A percentile compares a stretch with the other conserved stretches of the same genome.
Conservation (phyloP, 2,797 vertebrate species). For the Molossus molossus region DNA sequence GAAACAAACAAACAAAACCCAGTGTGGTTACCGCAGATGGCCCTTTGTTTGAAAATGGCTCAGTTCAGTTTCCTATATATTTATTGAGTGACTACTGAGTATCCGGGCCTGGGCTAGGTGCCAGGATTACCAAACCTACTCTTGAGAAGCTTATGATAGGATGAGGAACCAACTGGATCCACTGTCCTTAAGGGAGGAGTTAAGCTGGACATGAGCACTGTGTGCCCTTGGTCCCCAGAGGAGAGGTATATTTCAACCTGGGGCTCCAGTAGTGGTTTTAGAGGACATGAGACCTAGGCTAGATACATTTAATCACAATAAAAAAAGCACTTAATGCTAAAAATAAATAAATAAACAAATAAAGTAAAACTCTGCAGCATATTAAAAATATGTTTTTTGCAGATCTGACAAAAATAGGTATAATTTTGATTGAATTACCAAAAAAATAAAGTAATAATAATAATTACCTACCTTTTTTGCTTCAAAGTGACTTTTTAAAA, state of each 20-base stretch:
- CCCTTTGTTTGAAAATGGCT: slow-evolving; percentile 4
- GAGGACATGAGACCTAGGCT: not conserved
- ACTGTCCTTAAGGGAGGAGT: not conserved
- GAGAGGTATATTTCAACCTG: not conserved
- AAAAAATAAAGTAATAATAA: too few species aligned
- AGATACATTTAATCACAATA: not conserved
- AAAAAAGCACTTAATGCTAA: not conserved
- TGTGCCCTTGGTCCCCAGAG: not conserved
- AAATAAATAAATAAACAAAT: too few species aligned
- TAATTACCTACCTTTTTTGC: too few species aligned
- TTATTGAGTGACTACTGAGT: not conserved
- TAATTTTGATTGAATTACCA: too few species aligned
- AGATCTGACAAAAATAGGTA: too few species aligned
- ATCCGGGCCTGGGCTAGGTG: not conserved
- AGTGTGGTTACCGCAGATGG: not conserved
- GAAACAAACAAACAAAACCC: not conserved
- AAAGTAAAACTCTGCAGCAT: too few species aligned
- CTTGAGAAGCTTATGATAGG: not conserved
- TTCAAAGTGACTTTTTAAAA: too few species aligned
- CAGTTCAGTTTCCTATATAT: not conserved
- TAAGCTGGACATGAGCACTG: not conserved
- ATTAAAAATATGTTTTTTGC: too few species aligned
- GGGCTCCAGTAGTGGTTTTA: not conserved
- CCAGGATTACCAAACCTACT: not conserved
- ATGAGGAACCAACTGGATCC: not conserved